These are phyloP conservation scores for Pachyrhynchus sulphureomaculatus DNA, from an alignment of 1,140 invertebrate species.

Conservation along the genomic window DNA sequence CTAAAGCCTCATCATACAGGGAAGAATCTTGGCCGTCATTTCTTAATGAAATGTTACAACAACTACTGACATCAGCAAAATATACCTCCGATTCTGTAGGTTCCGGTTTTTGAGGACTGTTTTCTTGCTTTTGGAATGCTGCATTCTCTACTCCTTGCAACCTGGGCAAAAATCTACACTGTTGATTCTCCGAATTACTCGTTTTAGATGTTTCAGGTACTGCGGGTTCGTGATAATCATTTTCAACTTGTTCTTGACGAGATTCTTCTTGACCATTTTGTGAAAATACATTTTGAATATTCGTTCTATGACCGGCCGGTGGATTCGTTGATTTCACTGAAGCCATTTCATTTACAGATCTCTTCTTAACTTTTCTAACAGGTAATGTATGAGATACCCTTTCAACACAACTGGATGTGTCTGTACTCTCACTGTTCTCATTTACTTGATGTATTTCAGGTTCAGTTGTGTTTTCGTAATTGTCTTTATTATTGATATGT, in stretches of 20 bases:
- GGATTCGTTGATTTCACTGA: constrained; percentile 50
- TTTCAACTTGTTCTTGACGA: constrained; percentile 38
- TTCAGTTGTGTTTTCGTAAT: constrained; percentile 51
- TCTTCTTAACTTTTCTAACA: constrained; percentile 56
- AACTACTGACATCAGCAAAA: constrained; percentile 84
- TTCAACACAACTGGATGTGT: constrained; percentile 51
- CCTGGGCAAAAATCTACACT: constrained; percentile 50
- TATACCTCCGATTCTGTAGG: constrained; percentile 77
- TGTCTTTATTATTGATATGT: constrained; percentile 46
- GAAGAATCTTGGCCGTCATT: constrained; percentile 56
- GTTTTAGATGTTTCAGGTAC: constrained; percentile 30
- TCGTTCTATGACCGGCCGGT: constrained; percentile 46
- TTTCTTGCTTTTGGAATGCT: constrained; percentile 63
- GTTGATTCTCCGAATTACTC: constrained; percentile 32
- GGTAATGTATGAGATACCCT: constrained; percentile 56
- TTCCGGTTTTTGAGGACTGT: constrained; percentile 56
- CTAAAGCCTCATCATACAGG: constrained; percentile 51
- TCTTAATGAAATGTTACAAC: constrained; percentile 72
- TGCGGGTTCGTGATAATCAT: constrained; percentile 45
- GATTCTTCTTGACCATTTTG: constrained; percentile 34
- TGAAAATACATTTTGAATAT: constrained; percentile 54
- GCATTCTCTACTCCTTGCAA: constrained; percentile 66
- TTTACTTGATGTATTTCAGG: constrained; percentile 49
- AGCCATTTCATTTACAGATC: constrained; percentile 50
- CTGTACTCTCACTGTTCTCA: constrained; percentile 50